A percentile compares a stretch with the other conserved stretches of the same genome.
phyloP scores from a whole-genome alignment of 2,888 invertebrate genomes.

The Phlogophora meticulosa region DNA sequence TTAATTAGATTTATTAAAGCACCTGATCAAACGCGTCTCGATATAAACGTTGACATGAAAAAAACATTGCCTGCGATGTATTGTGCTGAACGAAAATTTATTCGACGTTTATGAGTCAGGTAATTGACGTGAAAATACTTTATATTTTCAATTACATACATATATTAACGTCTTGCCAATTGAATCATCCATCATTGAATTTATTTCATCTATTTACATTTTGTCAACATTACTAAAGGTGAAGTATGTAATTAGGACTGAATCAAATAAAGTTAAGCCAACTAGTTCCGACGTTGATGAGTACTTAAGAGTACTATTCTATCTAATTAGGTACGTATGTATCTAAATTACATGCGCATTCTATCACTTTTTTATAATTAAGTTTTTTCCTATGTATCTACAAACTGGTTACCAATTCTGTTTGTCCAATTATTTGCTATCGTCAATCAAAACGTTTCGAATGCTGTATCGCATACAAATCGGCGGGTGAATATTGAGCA shows the following conservation, averaged over 20 bases:
- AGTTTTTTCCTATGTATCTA: conserved; percentile 46
- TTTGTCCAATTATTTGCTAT: conserved; percentile 80
- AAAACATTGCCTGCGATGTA: conserved; percentile 69
- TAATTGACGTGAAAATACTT: conserved; percentile 66
- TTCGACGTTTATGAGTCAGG: conserved; percentile 69
- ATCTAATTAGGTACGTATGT: conserved; percentile 51
- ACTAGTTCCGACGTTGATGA: conserved; percentile 41
- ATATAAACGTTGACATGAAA: conserved; percentile 73
- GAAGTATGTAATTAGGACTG: conserved; percentile 59
- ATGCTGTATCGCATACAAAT: conserved; percentile 76
- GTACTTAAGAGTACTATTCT: conserved; percentile 49
- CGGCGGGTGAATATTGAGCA: conserved; percentile 86
- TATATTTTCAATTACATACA: conserved; percentile 60
- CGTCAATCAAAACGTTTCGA: conserved; percentile 85
- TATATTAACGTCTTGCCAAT: conserved; percentile 55
- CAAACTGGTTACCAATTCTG: conserved; percentile 62
- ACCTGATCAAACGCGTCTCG: conserved; percentile 84
- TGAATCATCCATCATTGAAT: conserved; percentile 59
- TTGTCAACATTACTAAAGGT: conserved; percentile 64
- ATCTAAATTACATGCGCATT: conserved; percentile 52
- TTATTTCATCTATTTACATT: conserved; percentile 51
- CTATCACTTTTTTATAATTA: conserved; percentile 53
- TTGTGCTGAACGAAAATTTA: conserved; percentile 67
- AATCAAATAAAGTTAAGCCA: conserved; percentile 50
- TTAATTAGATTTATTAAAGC: conserved; percentile 88